phyloP scores from a whole-genome alignment of 2,113 vertebrate species.

The Elephantulus edwardii region DNA sequence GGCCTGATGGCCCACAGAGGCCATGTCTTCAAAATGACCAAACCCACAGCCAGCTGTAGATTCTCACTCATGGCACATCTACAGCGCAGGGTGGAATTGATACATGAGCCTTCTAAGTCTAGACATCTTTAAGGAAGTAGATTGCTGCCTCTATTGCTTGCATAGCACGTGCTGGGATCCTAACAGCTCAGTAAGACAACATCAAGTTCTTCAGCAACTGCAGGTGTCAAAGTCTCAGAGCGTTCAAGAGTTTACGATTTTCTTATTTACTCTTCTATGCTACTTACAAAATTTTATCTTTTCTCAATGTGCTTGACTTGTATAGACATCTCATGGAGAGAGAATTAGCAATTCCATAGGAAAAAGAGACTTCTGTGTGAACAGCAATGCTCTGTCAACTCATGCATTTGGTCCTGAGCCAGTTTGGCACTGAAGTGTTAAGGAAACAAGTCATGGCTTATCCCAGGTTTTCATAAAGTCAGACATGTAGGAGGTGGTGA shows the following conservation, averaged over 20 bases:
- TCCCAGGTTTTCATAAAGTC: background rate
- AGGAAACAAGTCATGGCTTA: background rate
- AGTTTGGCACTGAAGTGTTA: background rate
- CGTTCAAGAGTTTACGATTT: background rate
- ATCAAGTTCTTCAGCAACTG: no score
- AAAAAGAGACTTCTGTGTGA: background rate
- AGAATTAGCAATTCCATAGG: conserved; percentile 56
- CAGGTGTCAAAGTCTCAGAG: no score
- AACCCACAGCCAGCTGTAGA: no score
- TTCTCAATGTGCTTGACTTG: conserved; percentile 49
- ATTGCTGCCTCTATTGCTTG: no score
- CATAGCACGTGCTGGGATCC: no score
- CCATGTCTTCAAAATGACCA: no score
- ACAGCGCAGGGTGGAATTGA: no score
- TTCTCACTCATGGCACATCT: no score
- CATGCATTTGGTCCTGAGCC: background rate
- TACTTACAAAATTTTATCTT: conserved; percentile 51
- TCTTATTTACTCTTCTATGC: conserved; percentile 33
- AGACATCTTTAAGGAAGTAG: no score
- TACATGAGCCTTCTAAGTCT: no score
- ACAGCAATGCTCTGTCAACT: conserved; percentile 15
- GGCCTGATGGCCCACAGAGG: background rate
- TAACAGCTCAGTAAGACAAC: no score
- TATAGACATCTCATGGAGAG: conserved; percentile 35
- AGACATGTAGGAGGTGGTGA: background rate